Base-by-base conservation (phyloP, 2,797 vertebrate species). In the Crenuchus spilurus region DNA sequence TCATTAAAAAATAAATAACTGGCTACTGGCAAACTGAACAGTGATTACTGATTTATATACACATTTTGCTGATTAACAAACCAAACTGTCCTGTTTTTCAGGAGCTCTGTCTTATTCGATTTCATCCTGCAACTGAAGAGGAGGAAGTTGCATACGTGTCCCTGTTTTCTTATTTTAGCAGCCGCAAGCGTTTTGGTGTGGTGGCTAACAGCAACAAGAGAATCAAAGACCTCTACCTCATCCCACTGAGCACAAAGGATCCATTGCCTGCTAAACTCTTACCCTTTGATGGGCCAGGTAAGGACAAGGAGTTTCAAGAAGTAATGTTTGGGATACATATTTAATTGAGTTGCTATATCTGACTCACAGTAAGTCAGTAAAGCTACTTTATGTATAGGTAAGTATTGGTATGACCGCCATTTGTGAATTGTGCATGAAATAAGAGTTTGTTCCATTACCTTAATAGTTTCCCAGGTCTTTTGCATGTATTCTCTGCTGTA, bases 251-350 rank as follows among this genome's bases (percentile, higher is more conserved):
- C 85, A 91, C 95, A 79, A 95, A 96, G 91, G 97, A 99, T 83
- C 97, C 98, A 18, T 91, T 99, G 86, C 98, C 98, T 71, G 92
- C 96, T 79, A 98, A 97, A 92, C 95, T 99, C 31, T 92, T 99
- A 86, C 98, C 98, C 51, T 99, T 99, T 89, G 95, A 99, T 92
- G 97, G 97, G 87, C 98, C 98, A 97, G 98, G 98, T 99, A 96
- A 96, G 96, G 72, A 74, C 78, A 80, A 73, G 64, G 70, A 72
- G 52, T 72, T 62, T 41, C 3, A 35, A 20, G 78, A 26, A 72
- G 8, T 20, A 31, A 18, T 48, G 42, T 16, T 14, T 44, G 62
- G 18, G 11, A n/a, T 46, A 6, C n/a, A 22, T 5, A 41, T 61
- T 44, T 62, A 13, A 62, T 39, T 62, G 60, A 26, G 35, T n/a